Conservation (phyloP, 2,797 vertebrate genomes). For the Buphagus erythrorhynchus region DNA sequence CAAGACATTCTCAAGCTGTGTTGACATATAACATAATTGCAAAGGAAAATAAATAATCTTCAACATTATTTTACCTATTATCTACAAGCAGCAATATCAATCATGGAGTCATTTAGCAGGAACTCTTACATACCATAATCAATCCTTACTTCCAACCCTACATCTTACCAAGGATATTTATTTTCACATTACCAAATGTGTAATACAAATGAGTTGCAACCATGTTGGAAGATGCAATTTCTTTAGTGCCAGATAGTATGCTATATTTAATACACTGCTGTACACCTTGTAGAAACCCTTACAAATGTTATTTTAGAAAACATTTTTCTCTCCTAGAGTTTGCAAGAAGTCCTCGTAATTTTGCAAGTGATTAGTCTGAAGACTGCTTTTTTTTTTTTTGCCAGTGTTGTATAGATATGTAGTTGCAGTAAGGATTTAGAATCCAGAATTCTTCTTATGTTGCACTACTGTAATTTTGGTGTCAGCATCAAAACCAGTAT, state of each 20-base stretch:
- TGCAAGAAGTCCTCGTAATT: not conserved
- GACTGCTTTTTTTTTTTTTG: not conserved
- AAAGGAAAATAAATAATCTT: not conserved
- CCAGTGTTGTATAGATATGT: not conserved
- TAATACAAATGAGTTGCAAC: not conserved
- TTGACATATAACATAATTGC: not conserved
- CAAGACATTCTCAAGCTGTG: not conserved
- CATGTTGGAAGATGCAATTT: not conserved
- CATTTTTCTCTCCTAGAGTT: not conserved
- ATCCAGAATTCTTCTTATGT: not conserved
- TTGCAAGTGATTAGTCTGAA: not conserved
- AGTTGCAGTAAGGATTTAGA: not conserved
- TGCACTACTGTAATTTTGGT: rapidly evolving
- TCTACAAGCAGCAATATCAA: not conserved
- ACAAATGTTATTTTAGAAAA: not conserved
- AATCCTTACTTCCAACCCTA: not conserved
- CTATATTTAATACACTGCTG: not conserved
- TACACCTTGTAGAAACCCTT: not conserved
- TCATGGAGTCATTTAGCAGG: not conserved
- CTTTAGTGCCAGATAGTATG: not conserved
- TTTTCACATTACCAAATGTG: not conserved
- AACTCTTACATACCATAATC: not conserved
- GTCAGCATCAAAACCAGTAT: not conserved
- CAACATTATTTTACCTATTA: not conserved
- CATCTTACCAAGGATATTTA: not conserved